These are phyloP conservation scores for Meandrina meandrites DNA, from an alignment of 92 coral and sea anemone species.

Conservation along the genomic window DNA sequence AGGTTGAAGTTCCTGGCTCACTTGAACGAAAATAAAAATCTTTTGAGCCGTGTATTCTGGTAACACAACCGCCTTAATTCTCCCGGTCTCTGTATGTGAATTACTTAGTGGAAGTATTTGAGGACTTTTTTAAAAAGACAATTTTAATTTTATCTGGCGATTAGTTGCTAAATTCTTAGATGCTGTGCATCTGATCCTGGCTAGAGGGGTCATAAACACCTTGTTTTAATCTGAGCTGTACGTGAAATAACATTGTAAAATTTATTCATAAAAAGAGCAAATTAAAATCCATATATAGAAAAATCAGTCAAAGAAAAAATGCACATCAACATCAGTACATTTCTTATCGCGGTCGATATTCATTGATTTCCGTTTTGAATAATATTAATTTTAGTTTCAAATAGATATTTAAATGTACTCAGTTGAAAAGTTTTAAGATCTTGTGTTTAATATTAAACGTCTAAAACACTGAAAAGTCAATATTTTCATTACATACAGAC, in stretches of 20 bases:
- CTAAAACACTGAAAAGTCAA: conserved; percentile 4
- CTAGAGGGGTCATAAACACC: too few relatives aligned
- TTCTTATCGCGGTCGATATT: background rate
- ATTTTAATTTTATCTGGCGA: background rate
- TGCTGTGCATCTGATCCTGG: too few relatives aligned
- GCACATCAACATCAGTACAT: background rate
- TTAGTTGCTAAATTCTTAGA: background rate
- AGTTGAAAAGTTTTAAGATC: background rate
- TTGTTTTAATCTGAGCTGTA: too few relatives aligned
- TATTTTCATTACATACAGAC: conserved; percentile 7
- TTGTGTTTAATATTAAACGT: background rate
- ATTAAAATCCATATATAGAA: background rate
- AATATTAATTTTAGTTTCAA: background rate
- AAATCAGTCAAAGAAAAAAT: background rate
- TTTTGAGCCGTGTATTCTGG: too few relatives aligned
- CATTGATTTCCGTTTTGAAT: conserved; percentile 6
- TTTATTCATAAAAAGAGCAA: background rate
- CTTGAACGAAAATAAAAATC: too few relatives aligned
- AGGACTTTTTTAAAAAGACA: background rate
- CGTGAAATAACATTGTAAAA: background rate
- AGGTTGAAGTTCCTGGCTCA: too few relatives aligned
- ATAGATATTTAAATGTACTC: background rate
- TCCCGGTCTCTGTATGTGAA: background rate
- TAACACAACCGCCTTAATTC: background rate
- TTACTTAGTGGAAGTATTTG: background rate